Base-by-base conservation (phyloP, 2,888 invertebrate species). In the Cephonodes hylas region DNA sequence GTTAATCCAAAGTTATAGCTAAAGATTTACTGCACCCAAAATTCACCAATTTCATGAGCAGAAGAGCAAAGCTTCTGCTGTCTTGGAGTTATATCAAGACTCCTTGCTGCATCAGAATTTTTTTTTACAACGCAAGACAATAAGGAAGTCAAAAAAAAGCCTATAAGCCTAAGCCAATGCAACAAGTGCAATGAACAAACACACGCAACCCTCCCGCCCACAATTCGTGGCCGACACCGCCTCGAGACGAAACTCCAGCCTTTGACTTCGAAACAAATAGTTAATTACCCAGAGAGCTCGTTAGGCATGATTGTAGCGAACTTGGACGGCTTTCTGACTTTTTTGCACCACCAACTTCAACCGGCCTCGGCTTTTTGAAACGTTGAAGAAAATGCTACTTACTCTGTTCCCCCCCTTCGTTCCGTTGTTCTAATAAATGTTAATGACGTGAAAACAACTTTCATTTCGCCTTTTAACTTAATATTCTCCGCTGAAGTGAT, bases 231-330 rank as follows among this genome's bases (percentile, higher is more conserved):
- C 60, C 25, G 25, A 1, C 38, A 20, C 6, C 25, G 27, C 23
- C 25, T 23, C 77, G 75, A 69, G 75, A 77, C 76, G 72, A 69
- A 81, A 84, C 79, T 80, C 73, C 74, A 84, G 82, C 86, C 86
- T 89, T 86, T 88, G 88, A 89, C 85, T 89, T 80, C 70, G 81
- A 81, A 89, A 89, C 88, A 89, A 90, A 90, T 88, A 88, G 89
- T 86, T 89, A 90, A 90, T 90, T 89, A 89, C 81, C 79, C 76
- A 79, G 82, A 88, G 87, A 87, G 89, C 84, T 88, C 88, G 88
- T 89, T 89, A 89, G 82, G 78, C 82, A 72, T 74, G 83, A 86
- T 88, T 88, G 87, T 85, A 81, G 80, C 76, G 66, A 77, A 80
- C 80, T 83, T 76, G 72, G 67, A 70, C 71, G 68, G 70, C 69